phyloP scores from a whole-genome alignment of 2,113 vertebrate genomes.

The Microcebus tavaratra region DNA sequence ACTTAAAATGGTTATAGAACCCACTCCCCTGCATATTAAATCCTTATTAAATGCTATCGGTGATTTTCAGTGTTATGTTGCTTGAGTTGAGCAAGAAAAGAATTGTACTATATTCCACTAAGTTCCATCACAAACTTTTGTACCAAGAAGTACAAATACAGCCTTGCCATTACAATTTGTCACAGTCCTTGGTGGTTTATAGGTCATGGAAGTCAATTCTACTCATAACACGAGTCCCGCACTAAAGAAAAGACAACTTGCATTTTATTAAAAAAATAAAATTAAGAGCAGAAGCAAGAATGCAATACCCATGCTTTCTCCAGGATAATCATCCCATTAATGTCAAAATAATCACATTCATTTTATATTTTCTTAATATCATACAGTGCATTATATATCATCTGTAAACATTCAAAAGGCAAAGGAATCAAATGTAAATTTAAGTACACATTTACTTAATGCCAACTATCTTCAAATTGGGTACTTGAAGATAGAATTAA shows the following conservation, averaged over 20 bases:
- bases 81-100: slow-evolving; percentile 57
- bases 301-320: not conserved
- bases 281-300: slow-evolving; percentile 39
- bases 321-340: slow-evolving; percentile 11
- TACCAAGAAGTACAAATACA: slow-evolving; percentile 76
- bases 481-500: not conserved
- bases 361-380: not conserved
- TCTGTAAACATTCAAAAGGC: not conserved
- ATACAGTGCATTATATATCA: not conserved
- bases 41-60: not conserved
- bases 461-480: not conserved
- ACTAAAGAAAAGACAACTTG: not conserved
- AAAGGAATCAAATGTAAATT: not conserved
- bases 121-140: slow-evolving; percentile 73
- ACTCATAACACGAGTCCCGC: not conserved
- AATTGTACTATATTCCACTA: slow-evolving; percentile 68
- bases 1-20: not conserved
- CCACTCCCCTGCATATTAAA: not conserved
- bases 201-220: slow-evolving; percentile 78
- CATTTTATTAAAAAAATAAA: not conserved
- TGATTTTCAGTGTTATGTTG: not conserved
- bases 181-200: slow-evolving; percentile 73
- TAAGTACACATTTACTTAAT: not conserved
- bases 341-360: not conserved
- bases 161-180: slow-evolving; percentile 77